Evolutionary conservation across 1,140 invertebrate genomes (phyloP).

Genomic region (Halictus rubicundus): DNA sequence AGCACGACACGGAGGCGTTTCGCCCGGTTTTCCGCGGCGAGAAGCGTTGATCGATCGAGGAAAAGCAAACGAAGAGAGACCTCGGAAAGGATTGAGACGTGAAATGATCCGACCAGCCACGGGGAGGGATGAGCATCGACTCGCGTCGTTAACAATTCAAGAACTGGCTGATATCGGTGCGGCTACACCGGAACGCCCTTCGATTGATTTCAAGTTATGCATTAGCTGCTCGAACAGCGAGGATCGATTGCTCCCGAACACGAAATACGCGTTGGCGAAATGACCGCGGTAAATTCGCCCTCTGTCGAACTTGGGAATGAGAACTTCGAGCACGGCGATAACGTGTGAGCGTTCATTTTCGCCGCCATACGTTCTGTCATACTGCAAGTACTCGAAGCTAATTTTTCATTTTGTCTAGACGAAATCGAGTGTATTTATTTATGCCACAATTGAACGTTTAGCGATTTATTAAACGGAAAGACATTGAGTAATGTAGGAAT

Average conservation of each 20-base stretch:
- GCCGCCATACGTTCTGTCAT: too few species aligned
- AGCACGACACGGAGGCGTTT: background rate
- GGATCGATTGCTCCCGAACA: background rate
- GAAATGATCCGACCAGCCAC: background rate
- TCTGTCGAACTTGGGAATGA: too few species aligned
- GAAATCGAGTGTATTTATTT: too few species aligned
- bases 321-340: too few species aligned
- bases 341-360: too few species aligned
- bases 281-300: background rate
- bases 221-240: background rate
- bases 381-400: too few species aligned
- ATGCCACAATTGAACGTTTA: too few species aligned
- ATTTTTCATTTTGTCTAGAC: too few species aligned
- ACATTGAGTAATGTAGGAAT: too few species aligned
- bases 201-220: constrained; percentile 2
- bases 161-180: background rate
- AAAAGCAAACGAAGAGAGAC: background rate
- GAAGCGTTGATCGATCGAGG: background rate
- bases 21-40: background rate
- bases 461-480: too few species aligned
- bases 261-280: background rate
- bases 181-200: background rate
- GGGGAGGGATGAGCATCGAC: background rate
- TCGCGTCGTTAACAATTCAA: constrained; percentile 18
- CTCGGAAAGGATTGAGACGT: constrained; percentile 6